A percentile compares a stretch with the other conserved stretches of the same genome.
These are phyloP conservation scores for Protobothrops mucrosquamatus DNA, from an alignment of 2,113 vertebrate genomes.

Conservation along the genomic window DNA sequence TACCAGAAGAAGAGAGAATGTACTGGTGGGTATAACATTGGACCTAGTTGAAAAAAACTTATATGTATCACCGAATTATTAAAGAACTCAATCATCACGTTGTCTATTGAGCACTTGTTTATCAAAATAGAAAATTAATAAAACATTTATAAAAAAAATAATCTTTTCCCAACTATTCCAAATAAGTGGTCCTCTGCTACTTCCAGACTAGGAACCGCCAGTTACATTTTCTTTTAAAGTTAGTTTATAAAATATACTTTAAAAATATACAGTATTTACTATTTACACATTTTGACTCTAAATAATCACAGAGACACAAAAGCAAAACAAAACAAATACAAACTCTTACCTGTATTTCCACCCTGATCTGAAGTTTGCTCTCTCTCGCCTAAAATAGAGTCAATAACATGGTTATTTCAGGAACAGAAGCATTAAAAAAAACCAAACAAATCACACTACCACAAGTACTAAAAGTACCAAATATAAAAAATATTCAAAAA, in stretches of 20 bases:
- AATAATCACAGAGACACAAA: not conserved
- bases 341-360: conserved; percentile 42
- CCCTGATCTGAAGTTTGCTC: conserved; percentile 30
- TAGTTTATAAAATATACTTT: not conserved
- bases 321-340: not conserved
- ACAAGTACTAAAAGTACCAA: not conserved
- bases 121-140: no score
- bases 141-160: not conserved
- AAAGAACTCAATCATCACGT: no score
- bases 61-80: no score
- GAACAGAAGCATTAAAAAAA: not conserved
- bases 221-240: not conserved
- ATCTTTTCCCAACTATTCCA: not conserved
- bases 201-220: not conserved
- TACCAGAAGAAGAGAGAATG: no score
- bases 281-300: not conserved
- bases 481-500: not conserved
- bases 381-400: conserved; percentile 41
- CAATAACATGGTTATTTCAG: not conserved
- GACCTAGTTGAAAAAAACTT: no score
- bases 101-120: no score
- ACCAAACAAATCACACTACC: not conserved
- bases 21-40: no score
- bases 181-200: not conserved
- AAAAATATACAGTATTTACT: not conserved